Evolutionary conservation across 1,140 invertebrate species (phyloP), one percentile per base, ranked within the genome.

Genomic region (Bilobella aurantiaca): DNA sequence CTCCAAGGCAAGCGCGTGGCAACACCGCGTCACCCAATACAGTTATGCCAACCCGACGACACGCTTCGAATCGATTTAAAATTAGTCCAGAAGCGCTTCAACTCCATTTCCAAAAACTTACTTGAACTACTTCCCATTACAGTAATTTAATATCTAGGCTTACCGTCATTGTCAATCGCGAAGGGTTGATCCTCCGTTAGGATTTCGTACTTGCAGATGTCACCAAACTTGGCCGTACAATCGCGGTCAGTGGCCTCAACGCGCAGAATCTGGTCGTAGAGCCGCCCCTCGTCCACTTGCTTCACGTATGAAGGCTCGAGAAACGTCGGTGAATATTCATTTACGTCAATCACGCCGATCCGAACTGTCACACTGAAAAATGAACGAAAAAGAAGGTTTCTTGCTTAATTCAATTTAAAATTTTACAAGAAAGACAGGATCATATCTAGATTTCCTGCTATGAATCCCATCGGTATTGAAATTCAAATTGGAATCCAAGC

Each of bases 131-230:
- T 57, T 12, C 5, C 23, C 27, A 8, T 23, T 12, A 8, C 23
- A 8, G 5, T n/a, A 5, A 12, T 42, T 42, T 12, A 14, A 53
- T 5, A 14, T 58, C 12, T 29, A 2, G 37, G 21, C 71, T 77
- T 77, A 82, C 91, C 93, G 75, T 95, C 89, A 74, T 90, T 89
- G 77, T 95, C 90, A 75, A 98, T 93, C 46, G 85, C 83, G 76
- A 98, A 97, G 0, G 93, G 95, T 74, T 93, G 89, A 74, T 91
- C 88, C 31, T 83, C 83, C 0, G 89, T 93, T 1, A 94, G 78
- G 66, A 98, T 93, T 76, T 96, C 90, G 79, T 96, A 98, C 76
- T 93, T 92, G 85, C 93, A 96, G 27, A 97, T 91, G 75, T 93
- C 90, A 2, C 91, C 90, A 77, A 88, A 95, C 69, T 91, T 87